These are phyloP conservation scores for Alosa alosa DNA, from an alignment of 2,113 vertebrate genomes.

Conservation along the genomic window DNA sequence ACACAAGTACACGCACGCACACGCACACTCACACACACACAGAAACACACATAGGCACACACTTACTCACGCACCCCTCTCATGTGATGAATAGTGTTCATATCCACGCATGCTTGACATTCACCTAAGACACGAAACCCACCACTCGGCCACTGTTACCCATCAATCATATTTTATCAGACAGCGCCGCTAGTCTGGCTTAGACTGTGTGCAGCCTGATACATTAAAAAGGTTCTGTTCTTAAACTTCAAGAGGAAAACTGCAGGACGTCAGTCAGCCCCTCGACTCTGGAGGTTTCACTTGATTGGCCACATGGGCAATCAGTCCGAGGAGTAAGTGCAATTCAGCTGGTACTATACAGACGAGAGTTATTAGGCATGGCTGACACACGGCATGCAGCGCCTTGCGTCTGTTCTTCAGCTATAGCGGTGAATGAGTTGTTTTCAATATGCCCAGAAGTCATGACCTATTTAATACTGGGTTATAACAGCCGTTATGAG, in stretches of 20 bases:
- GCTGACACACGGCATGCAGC: not conserved
- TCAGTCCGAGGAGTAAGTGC: not conserved
- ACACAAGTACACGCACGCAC: not conserved
- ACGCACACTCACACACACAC: not conserved
- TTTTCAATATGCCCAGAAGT: not conserved
- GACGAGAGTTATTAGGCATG: not conserved
- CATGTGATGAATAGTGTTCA: slow-evolving; percentile 4
- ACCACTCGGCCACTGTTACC: not conserved
- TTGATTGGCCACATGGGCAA: not conserved
- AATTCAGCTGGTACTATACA: not conserved
- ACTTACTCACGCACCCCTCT: slow-evolving; percentile 14
- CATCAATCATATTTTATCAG: slow-evolving; percentile 19
- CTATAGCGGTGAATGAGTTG: not conserved
- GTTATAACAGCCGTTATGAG: not conserved
- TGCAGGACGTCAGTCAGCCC: not conserved
- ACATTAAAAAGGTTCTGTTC: not conserved
- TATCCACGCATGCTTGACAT: slow-evolving; percentile 11
- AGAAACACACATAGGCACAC: not conserved
- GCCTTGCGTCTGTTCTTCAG: not conserved
- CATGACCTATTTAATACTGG: not conserved
- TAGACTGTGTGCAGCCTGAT: not conserved
- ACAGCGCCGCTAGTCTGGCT: not conserved
- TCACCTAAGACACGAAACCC: slow-evolving; percentile 15
- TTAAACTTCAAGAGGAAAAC: not conserved
- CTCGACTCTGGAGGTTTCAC: not conserved